Conservation (phyloP, 2,888 invertebrate genomes). For the Ornithoptera alexandrae region DNA sequence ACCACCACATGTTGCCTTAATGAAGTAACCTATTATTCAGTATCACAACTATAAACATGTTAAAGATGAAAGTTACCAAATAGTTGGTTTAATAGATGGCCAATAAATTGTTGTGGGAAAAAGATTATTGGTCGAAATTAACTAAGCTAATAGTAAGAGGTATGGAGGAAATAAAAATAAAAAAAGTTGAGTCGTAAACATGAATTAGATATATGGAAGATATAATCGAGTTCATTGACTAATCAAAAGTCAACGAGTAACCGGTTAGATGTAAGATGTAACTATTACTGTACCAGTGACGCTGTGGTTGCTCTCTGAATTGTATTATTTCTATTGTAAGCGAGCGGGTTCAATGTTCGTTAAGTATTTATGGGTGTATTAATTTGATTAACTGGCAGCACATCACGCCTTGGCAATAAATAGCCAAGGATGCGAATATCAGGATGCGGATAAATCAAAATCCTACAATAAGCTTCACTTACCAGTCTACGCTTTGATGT, state of each 20-base stretch:
- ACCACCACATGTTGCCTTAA: too few relatives aligned
- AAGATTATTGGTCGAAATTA: neutral
- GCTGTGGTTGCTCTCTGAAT: slow-evolving; percentile 32
- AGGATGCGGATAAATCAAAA: slow-evolving; percentile 23
- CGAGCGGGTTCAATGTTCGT: slow-evolving; percentile 44
- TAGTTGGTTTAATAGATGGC: too few relatives aligned
- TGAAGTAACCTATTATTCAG: too few relatives aligned
- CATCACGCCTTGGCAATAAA: slow-evolving; percentile 26
- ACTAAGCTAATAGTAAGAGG: neutral
- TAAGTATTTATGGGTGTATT: slow-evolving; percentile 37
- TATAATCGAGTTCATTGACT: slow-evolving; percentile 1
- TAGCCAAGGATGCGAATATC: slow-evolving; percentile 30
- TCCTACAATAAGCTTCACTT: slow-evolving; percentile 17
- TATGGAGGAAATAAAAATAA: neutral
- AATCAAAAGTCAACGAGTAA: slow-evolving; percentile 4
- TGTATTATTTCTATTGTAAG: slow-evolving; percentile 55
- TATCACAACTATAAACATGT: too few relatives aligned
- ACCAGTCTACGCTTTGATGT: slow-evolving; percentile 23
- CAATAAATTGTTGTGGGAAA: neutral
- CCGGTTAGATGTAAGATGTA: slow-evolving; percentile 11
- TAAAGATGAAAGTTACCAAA: too few relatives aligned
- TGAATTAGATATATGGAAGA: neutral
- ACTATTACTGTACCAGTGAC: slow-evolving; percentile 15
- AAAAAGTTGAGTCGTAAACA: neutral
- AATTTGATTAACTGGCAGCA: slow-evolving; percentile 35